Percentiles rank a stretch among this genome's conserved stretches.
phyloP scores from a whole-genome alignment of 2,113 vertebrate genomes.

The Rhineura floridana region DNA sequence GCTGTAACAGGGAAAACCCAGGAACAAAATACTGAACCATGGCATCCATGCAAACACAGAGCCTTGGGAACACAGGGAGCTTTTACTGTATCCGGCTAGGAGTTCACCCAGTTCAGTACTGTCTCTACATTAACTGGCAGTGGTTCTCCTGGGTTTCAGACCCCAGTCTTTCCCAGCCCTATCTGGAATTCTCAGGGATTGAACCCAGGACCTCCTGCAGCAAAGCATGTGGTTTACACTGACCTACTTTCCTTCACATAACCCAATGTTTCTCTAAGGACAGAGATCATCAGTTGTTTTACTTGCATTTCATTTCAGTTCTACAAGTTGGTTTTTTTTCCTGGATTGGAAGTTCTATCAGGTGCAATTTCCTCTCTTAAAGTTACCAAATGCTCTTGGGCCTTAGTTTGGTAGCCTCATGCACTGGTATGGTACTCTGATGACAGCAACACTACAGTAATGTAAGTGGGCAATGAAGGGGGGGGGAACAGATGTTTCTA shows the following conservation, averaged over 20 bases:
- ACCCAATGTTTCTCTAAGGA: constrained; percentile 6
- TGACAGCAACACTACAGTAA: neutral
- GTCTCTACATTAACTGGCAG: neutral
- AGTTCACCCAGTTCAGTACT: neutral
- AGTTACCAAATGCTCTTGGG: too few relatives aligned
- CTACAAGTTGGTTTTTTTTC: neutral
- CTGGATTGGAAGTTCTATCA: neutral
- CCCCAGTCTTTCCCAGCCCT: neutral
- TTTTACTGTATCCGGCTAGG: neutral
- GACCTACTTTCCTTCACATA: constrained; percentile 33
- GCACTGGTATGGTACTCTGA: neutral
- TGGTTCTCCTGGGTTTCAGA: too few relatives aligned
- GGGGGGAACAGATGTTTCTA: too few relatives aligned
- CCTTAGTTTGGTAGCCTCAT: neutral
- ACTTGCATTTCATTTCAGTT: neutral
- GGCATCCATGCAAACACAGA: constrained; percentile 53
- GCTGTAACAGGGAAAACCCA: constrained; percentile 40
- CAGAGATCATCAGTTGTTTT: constrained; percentile 52
- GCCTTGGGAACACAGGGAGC: neutral
- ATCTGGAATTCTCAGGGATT: neutral
- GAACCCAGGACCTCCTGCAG: neutral
- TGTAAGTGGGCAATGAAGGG: too few relatives aligned
- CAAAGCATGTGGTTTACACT: neutral
- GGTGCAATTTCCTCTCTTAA: neutral
- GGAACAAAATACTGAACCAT: constrained; percentile 54